Conservation (phyloP, 2,797 vertebrate species). For the Galaxias olidus region DNA sequence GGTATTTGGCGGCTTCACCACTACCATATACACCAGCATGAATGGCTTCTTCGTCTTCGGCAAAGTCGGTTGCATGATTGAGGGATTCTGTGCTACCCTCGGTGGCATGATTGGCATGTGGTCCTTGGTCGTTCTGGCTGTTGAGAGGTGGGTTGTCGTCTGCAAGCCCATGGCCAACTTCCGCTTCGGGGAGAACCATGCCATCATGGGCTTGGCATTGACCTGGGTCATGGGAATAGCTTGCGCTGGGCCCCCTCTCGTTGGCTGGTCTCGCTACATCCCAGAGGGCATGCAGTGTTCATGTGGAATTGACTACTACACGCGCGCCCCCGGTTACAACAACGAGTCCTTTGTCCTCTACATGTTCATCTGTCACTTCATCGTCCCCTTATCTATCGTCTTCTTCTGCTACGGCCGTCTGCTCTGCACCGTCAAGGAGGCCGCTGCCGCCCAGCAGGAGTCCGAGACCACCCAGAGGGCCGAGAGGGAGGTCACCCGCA, state of each 20-base stretch:
- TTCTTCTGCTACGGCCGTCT: conserved; percentile 97
- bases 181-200: conserved; percentile 92
- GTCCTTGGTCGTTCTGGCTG: conserved; percentile 91
- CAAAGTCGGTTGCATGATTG: conserved; percentile 85
- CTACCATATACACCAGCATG: conserved; percentile 91
- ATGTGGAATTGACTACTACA: conserved; percentile 96
- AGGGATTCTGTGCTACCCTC: conserved; percentile 94
- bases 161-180: conserved; percentile 99
- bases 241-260: conserved; percentile 84
- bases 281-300: conserved; percentile 98
- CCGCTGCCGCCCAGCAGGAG: conserved; percentile 95
- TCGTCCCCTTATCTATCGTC: conserved; percentile 72
- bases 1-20: conserved; percentile 94
- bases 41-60: conserved; percentile 95
- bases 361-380: conserved; percentile 90
- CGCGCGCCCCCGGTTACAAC: conserved; percentile 88
- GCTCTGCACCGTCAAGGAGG: conserved; percentile 94
- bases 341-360: conserved; percentile 97
- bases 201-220: conserved; percentile 86
- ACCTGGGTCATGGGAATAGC: conserved; percentile 86
- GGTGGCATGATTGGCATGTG: conserved; percentile 92
- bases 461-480: conserved; percentile 98
- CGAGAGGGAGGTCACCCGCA: conserved; percentile 94
- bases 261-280: conserved; percentile 95
- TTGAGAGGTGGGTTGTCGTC: conserved; percentile 93